Percentiles rank a stretch among this genome's conserved stretches.
Conservation (phyloP, 2,113 vertebrate species). For the Etheostoma cragini region DNA sequence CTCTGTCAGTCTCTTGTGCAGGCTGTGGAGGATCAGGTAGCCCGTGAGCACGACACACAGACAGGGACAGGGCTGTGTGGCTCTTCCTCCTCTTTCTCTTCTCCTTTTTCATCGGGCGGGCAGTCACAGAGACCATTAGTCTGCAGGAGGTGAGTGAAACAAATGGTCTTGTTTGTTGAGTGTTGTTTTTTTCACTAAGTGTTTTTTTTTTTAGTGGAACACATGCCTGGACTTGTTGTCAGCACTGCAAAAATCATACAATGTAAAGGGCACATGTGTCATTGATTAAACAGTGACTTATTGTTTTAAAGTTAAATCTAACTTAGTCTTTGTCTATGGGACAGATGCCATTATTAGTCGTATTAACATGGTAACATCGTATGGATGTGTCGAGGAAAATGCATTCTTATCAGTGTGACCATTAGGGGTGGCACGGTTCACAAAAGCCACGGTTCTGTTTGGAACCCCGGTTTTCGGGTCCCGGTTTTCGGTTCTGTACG, state of each 20-base stretch:
- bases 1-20: conserved; percentile 50
- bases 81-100: conserved; percentile 50
- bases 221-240: conserved; percentile 27
- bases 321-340: not conserved
- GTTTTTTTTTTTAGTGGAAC: conserved; percentile 15
- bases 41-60: conserved; percentile 45
- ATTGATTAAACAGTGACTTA: not conserved
- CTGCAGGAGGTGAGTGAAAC: conserved; percentile 74
- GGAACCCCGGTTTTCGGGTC: too few relatives aligned
- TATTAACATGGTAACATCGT: conserved; percentile 6
- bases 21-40: conserved; percentile 72
- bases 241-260: not conserved
- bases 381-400: conserved; percentile 17
- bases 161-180: conserved; percentile 38
- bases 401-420: not conserved
- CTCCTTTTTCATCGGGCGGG: conserved; percentile 60
- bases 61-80: conserved; percentile 53
- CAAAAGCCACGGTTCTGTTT: too few relatives aligned
- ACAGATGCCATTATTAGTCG: not conserved
- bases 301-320: not conserved
- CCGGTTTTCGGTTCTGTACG: too few relatives aligned
- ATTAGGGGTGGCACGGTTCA: too few relatives aligned
- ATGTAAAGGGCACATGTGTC: not conserved
- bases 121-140: conserved; percentile 38
- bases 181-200: not conserved